Percentiles rank a stretch among this genome's conserved stretches.
phyloP scores from a whole-genome alignment of 1,140 invertebrate genomes.

The Druon quercuslanigerum region DNA sequence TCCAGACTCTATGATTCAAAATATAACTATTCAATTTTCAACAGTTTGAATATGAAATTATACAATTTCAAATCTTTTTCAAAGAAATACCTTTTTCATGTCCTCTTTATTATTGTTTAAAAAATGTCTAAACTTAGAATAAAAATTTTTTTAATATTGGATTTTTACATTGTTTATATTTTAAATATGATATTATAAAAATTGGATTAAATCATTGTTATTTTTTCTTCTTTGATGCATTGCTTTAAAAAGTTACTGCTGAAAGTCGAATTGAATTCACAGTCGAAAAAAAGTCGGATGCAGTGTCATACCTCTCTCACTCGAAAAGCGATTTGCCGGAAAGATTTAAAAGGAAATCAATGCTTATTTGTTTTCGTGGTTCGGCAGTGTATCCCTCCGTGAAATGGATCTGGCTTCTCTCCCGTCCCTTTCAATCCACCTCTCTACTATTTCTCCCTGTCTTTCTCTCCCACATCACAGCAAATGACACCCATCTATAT shows the following conservation, averaged over 20 bases:
- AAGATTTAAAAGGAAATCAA: slow-evolving; percentile 50
- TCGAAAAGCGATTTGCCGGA: slow-evolving; percentile 32
- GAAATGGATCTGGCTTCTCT: slow-evolving; percentile 42
- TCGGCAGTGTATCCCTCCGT: slow-evolving; percentile 43
- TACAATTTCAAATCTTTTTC: no score
- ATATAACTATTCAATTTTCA: no score
- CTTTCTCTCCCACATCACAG: slow-evolving; percentile 35
- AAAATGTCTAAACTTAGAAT: no score
- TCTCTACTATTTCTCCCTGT: slow-evolving; percentile 1
- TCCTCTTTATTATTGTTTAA: no score
- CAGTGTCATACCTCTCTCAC: slow-evolving; percentile 6
- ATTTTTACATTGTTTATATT: no score
- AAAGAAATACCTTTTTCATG: no score
- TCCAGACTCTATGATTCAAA: no score
- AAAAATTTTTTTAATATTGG: no score
- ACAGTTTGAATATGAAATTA: no score
- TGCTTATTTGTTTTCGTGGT: slow-evolving; percentile 50
- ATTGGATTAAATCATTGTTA: background rate
- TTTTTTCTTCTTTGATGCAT: background rate
- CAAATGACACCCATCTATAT: slow-evolving; percentile 41
- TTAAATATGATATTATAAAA: no score
- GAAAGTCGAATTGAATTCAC: slow-evolving; percentile 21
- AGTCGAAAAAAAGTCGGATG: slow-evolving; percentile 1
- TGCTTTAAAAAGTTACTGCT: background rate
- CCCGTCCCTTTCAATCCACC: slow-evolving; percentile 13